Evolutionary conservation across 1,140 invertebrate species (phyloP), one percentile per base, ranked within the genome.

Genomic region (Lamellibrachia luymesi): DNA sequence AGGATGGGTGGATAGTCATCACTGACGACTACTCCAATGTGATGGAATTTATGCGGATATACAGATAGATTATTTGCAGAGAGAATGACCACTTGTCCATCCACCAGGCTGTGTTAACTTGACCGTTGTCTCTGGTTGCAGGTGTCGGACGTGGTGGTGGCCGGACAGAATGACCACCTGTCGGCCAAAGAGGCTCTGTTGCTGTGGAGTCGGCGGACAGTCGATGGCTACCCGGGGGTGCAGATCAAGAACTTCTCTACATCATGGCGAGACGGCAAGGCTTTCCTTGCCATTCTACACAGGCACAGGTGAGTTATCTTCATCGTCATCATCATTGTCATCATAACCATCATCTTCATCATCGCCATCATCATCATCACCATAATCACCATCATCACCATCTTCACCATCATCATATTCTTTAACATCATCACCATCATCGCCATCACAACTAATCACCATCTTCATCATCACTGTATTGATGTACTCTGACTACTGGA

Each of bases 251-350:
- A 99, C 97, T 99, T 99, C 97, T 99, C 99, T 25, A 97, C 97
- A 17, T 99, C 98, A 50, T 99, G 99, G 99, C 97, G 98, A 93
- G 99, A 99, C 97, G 99, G 99, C 50, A 97, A 99, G 94, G 99
- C 99, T 93, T 99, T 99, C 97, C 99, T 99, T 96, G 99, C 99
- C 93, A 98, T 99, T 95, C 98, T 99, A 94, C 99, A 99, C 97
- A 97, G 99, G 96, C 99, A 99, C 97, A 98, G 97, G 97, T 97
- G 95, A 90, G 92, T 80, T 10, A 80, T 56, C 49, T 51, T n/a
- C 50, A 91, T 22, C 90, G 13, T 56, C 52, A 56, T 56, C 52
- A 56, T 56, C 52, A 56, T 56, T 13, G 6, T 56, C 6, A 13
- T 56, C 6, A 56, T 7, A 56, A 56, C 6, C 52, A 38, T 38